A percentile compares a stretch with the other conserved stretches of the same genome.
Conservation (phyloP, 2,797 vertebrate genomes). For the Macropus fuliginosus region DNA sequence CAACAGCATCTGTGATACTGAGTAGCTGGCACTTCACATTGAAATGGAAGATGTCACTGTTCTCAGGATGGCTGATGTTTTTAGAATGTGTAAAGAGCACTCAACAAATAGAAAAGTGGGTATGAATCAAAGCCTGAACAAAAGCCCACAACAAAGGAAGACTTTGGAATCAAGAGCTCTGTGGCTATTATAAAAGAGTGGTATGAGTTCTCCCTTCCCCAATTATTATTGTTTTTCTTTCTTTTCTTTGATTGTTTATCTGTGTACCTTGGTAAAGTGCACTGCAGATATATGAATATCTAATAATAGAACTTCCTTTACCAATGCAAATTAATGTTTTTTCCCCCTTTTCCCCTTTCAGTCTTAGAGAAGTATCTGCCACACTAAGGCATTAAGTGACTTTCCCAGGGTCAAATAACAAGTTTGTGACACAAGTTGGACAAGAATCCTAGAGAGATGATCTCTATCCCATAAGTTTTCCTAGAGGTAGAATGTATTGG, state of each 20-base stretch:
- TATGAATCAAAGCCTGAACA: not conserved
- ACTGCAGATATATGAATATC: not conserved
- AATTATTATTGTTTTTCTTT: not conserved
- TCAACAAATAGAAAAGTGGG: fast-evolving
- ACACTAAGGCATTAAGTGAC: not conserved
- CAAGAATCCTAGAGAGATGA: not conserved
- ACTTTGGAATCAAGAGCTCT: not conserved
- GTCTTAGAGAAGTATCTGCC: not conserved
- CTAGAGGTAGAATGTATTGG: not conserved
- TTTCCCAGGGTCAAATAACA: not conserved
- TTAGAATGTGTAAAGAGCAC: not conserved
- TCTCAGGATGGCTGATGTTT: not conserved
- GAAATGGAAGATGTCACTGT: not conserved
- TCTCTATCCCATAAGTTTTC: not conserved
- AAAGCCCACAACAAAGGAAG: not conserved
- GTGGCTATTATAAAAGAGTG: not conserved
- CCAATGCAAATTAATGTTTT: not conserved
- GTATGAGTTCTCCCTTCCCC: not conserved
- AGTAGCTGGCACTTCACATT: not conserved
- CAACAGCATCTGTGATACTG: slow-evolving; percentile 61
- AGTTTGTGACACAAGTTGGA: not conserved
- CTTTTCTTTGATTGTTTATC: not conserved
- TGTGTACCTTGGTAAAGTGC: not conserved
- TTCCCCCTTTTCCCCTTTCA: not conserved
- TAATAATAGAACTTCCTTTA: not conserved